Evolutionary conservation across 2,888 invertebrate genomes (phyloP).

Genomic region (Drosophila infuscata): DNA sequence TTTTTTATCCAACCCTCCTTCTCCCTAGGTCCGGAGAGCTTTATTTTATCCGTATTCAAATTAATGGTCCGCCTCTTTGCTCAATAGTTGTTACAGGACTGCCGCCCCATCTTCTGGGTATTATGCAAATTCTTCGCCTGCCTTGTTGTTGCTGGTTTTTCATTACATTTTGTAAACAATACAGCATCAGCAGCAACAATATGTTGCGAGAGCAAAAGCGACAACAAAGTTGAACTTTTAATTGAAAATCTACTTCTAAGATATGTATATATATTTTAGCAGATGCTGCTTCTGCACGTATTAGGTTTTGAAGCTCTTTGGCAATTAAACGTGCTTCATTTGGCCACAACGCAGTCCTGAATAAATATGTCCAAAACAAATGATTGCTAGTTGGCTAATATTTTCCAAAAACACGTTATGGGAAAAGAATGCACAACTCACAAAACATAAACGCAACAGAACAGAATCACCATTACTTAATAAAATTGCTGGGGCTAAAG

Average conservation of each 20-base stretch:
- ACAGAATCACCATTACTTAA: background rate
- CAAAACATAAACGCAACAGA: conserved; percentile 11
- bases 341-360: conserved; percentile 4
- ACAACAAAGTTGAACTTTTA: conserved; percentile 58
- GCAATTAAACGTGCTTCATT: background rate
- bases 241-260: conserved; percentile 62
- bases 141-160: conserved; percentile 56
- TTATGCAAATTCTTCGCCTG: conserved; percentile 61
- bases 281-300: background rate
- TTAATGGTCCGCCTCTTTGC: conserved; percentile 43
- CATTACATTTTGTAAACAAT: conserved; percentile 63
- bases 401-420: conserved; percentile 19
- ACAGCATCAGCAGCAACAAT: conserved; percentile 34
- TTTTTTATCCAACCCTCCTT: conserved; percentile 28
- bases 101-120: conserved; percentile 29
- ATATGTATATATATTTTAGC: background rate
- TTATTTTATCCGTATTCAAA: conserved; percentile 58
- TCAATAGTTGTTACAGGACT: conserved; percentile 17
- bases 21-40: conserved; percentile 8
- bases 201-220: conserved; percentile 16
- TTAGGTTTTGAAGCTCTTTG: background rate
- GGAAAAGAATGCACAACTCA: conserved; percentile 1
- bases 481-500: background rate
- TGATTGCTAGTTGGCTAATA: conserved; percentile 45
- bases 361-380: conserved; percentile 24